Percentiles rank a stretch among this genome's conserved stretches.
Evolutionary conservation across 2,888 invertebrate species (phyloP).

Genomic region (Hypercompe scribonia): DNA sequence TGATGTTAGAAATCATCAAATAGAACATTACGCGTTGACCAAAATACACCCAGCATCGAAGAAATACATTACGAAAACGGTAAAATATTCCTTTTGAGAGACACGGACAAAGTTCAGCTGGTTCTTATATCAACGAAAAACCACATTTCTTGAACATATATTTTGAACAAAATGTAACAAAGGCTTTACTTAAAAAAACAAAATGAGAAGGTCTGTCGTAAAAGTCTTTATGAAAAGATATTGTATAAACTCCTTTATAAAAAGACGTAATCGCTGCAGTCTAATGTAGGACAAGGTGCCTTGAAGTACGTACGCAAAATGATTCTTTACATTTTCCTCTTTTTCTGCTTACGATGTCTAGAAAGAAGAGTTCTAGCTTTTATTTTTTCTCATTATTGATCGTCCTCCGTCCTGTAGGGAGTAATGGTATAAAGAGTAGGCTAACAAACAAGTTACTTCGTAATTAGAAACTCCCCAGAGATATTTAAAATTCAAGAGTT

Average conservation of each 20-base stretch:
- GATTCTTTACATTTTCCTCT: background rate
- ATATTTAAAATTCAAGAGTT: too few species aligned
- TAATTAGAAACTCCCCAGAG: too few species aligned
- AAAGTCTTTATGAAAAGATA: slow-evolving; percentile 16
- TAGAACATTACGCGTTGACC: too few species aligned
- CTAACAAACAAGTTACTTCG: too few species aligned
- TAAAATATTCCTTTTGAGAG: too few species aligned
- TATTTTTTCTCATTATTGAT: too few species aligned
- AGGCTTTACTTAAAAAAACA: slow-evolving; percentile 9
- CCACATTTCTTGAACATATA: background rate
- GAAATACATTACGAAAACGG: too few species aligned
- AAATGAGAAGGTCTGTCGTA: slow-evolving; percentile 9
- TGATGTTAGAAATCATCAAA: too few species aligned
- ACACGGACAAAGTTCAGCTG: too few species aligned
- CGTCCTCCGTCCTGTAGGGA: too few species aligned
- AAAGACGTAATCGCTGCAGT: slow-evolving; percentile 14
- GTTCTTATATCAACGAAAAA: background rate
- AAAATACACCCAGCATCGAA: too few species aligned
- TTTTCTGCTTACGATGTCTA: background rate
- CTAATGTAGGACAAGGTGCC: slow-evolving; percentile 15
- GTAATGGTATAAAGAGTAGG: too few species aligned
- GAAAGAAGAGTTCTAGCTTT: background rate
- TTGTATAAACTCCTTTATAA: slow-evolving; percentile 13
- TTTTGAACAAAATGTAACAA: background rate
- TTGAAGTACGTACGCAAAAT: background rate